Base-by-base conservation (phyloP, 2,113 vertebrate species). In the Chitala chitala region DNA sequence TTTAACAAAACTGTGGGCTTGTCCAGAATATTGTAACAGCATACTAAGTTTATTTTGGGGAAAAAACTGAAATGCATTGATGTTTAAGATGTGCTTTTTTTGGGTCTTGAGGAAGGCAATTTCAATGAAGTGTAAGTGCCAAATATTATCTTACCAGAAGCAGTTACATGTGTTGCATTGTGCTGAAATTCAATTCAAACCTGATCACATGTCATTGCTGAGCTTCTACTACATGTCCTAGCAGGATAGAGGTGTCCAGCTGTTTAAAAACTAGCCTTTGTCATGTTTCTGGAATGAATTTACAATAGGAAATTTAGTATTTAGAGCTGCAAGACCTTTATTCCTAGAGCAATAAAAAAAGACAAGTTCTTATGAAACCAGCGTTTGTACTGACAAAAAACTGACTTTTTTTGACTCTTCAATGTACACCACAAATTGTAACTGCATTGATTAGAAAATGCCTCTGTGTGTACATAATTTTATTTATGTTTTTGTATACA, bases 81-180 rank as follows among this genome's bases (percentile, higher is more conserved):
- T 48, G 7, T 66, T 54, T 72, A 24, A 71, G 54, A 78, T n/a
- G 69, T 50, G 44, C 36, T 46, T 64, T 55, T 59, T 75, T 74
- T 84, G 50, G 71, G 78, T 74, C 68, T 80, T 55, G 36, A 76
- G 75, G 77, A 71, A 33, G 77, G 78, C 73, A 72, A 79, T 81
- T 69, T 73, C 33, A 55, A 84, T 81, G 79, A 85, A 82, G 83
- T 81, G 81, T 78, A 85, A 84, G 86, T 87, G 84, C 82, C 87
- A 87, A 86, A 89, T 79, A 69, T 78, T 74, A 61, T 22, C 53
- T 86, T 84, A 81, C 82, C 74, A 80, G 17, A 65, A 71, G 81
- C 72, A 76, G 75, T 78, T 73, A 74, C 71, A 72, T 77, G 70
- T 75, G 75, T 17, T 12, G 79, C 74, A 44, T 74, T 42, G 76